Conservation (phyloP, 1,140 invertebrate genomes). For the Meloidogyne exigua region DNA sequence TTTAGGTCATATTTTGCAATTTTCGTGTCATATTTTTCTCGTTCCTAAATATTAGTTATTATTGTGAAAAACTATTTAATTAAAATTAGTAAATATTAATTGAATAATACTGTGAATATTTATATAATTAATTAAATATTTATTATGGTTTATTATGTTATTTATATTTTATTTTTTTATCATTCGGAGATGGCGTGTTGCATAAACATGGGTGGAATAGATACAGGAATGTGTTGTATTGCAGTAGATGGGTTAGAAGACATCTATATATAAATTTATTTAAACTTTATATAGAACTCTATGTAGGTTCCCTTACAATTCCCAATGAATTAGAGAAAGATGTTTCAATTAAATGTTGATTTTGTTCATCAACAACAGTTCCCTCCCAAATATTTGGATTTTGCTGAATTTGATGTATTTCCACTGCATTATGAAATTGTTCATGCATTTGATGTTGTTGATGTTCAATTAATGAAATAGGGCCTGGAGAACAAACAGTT, state of each 20-base stretch:
- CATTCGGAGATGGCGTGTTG: constrained; percentile 23
- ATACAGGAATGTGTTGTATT: neutral
- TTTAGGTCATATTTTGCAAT: no score
- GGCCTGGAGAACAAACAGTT: constrained; percentile 19
- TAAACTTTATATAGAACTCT: no score
- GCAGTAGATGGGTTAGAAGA: neutral
- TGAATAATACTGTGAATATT: no score
- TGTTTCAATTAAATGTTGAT: neutral
- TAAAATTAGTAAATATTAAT: no score
- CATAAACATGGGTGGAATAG: neutral
- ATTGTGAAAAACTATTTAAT: no score
- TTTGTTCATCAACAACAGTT: neutral
- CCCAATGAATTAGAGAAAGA: constrained; percentile 5
- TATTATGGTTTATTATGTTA: no score
- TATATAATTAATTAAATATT: no score
- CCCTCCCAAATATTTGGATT: constrained; percentile 17
- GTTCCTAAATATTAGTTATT: no score
- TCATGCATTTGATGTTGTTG: neutral
- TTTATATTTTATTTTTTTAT: neutral
- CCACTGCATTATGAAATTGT: constrained; percentile 24
- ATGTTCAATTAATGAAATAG: constrained; percentile 9
- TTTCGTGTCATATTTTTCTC: no score
- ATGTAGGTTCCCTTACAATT: no score
- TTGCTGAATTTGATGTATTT: constrained; percentile 31
- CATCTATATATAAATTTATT: neutral